phyloP scores from a whole-genome alignment of 2,888 invertebrate genomes.

The Euzophera pinguis region DNA sequence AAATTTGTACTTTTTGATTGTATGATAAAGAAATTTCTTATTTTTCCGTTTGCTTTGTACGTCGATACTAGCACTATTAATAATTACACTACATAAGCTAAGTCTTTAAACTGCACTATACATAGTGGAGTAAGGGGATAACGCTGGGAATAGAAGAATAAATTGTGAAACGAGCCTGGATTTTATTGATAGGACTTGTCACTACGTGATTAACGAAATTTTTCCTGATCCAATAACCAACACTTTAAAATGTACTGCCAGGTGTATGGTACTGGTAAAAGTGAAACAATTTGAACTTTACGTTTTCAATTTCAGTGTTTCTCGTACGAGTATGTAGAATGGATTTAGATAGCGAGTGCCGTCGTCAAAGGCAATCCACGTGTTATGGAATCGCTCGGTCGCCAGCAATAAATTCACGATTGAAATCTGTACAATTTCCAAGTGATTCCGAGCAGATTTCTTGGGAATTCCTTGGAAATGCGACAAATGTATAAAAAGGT shows the following conservation, averaged over 20 bases:
- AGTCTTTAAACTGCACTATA: too few species aligned
- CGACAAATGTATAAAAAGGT: background rate
- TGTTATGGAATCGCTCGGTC: conserved; percentile 6
- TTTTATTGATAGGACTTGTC: too few species aligned
- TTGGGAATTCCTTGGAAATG: background rate
- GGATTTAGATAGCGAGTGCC: conserved; percentile 7
- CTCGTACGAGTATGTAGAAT: conserved; percentile 2
- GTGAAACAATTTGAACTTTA: conserved; percentile 4
- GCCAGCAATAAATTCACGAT: conserved; percentile 3
- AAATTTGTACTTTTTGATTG: too few species aligned
- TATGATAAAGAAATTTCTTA: too few species aligned
- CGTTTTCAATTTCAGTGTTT: conserved; percentile 5
- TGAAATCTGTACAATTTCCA: background rate
- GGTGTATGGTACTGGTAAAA: background rate
- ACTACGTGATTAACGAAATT: too few species aligned
- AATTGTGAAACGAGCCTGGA: too few species aligned
- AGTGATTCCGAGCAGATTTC: background rate
- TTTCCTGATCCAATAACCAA: too few species aligned
- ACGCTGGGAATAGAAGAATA: too few species aligned
- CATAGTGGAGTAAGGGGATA: too few species aligned
- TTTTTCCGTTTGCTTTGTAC: too few species aligned
- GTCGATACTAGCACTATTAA: too few species aligned
- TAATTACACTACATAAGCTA: too few species aligned
- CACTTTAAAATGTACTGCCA: background rate
- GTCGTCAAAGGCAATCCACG: conserved; percentile 4